Base-by-base conservation (phyloP, 2,113 vertebrate species). In the Hymenochirus boettgeri region DNA sequence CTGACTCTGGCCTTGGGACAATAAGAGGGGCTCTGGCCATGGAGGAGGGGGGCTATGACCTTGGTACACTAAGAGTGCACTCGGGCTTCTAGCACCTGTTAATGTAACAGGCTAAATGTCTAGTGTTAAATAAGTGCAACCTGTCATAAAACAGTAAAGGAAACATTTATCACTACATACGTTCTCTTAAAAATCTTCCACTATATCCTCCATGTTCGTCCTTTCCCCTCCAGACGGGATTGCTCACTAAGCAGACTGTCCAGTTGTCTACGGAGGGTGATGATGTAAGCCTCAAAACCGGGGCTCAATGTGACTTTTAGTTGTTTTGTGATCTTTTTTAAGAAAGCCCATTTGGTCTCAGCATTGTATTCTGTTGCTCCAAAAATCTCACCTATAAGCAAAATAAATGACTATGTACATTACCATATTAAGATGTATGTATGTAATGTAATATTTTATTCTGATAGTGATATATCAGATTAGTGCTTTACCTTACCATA, bases 361-460 rank as follows among this genome's bases (percentile, higher is more conserved):
- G 78, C 78, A 96, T 93, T 77, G 97, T 98, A 82, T 99, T 99
- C 84, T 98, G 92, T 83, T 99, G 95, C 72, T 98, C 96, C 81
- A 98, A 77, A 75, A 94, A 94, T n/a, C 93, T 88, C 17, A 98
- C 94, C 95, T 90, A 75, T 62, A 65, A 47, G 47, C 13, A 60
- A 52, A 51, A 2, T 39, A 39, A 58, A 7, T 60, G 7, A n/a
- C 24, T 27, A 29, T n/a, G 23, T n/a, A 7, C 6, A 35, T 12
- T 13, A 35, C 15, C 15, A 35, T 9, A 35, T n/a, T n/a, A n/a
- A n/a, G n/a, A n/a, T n/a, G n/a, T n/a, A n/a, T n/a, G n/a, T n/a
- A n/a, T n/a, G n/a, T n/a, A n/a, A n/a, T n/a, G n/a, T n/a, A n/a
- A n/a, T n/a, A n/a, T n/a, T n/a, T 7, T 12, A 7, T 12, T 9